Conservation (phyloP, 2,888 invertebrate species). For the Deilephila porcellus region DNA sequence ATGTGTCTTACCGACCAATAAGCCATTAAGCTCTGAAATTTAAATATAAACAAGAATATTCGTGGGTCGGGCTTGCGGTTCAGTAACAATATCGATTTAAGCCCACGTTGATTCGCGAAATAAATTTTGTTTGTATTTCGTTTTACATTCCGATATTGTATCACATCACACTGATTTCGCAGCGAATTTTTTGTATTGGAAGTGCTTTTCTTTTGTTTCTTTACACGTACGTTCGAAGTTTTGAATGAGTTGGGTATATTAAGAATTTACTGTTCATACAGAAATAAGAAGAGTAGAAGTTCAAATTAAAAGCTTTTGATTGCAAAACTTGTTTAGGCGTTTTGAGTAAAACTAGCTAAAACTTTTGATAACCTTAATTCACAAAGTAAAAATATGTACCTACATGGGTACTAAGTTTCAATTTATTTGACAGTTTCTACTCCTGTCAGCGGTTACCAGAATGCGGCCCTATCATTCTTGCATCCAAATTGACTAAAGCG, state of each 20-base stretch:
- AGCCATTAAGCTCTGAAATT: slow-evolving; percentile 10
- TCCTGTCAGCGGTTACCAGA: no score
- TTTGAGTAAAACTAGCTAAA: no score
- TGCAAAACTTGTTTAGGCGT: no score
- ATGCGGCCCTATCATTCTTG: no score
- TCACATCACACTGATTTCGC: slow-evolving; percentile 10
- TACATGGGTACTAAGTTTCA: no score
- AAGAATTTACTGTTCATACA: no score
- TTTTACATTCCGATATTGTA: slow-evolving; percentile 25
- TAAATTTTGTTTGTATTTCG: slow-evolving; percentile 33
- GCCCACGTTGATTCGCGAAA: slow-evolving; percentile 43
- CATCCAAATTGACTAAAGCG: no score
- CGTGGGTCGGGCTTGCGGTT: neutral
- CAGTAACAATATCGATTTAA: slow-evolving; percentile 39
- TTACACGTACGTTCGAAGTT: neutral
- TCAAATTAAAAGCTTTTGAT: no score
- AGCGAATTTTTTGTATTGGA: slow-evolving; percentile 4
- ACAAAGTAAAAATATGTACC: no score
- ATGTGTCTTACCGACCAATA: neutral
- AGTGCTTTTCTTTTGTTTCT: neutral
- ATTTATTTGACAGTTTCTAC: no score
- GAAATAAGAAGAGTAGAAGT: no score
- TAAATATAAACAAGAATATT: slow-evolving; percentile 22
- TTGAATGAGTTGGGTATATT: neutral
- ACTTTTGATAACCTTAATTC: no score